Evolutionary conservation across 2,113 vertebrate genomes (phyloP).

Genomic region (Podarcis muralis): DNA sequence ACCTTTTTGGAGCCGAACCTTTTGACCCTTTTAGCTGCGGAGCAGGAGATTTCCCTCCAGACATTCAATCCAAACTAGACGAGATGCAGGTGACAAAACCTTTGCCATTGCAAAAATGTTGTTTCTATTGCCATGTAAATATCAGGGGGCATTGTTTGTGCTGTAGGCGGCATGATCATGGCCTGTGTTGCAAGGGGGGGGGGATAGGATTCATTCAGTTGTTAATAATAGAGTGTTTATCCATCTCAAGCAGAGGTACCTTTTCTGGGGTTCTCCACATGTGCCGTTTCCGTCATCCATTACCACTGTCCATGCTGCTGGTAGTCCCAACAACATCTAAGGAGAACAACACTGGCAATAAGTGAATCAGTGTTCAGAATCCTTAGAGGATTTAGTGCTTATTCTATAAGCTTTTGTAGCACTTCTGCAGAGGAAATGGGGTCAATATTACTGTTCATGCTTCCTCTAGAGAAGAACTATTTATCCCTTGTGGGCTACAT

Average conservation of each 20-base stretch:
- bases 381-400: background rate
- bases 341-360: no score
- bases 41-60: constrained; percentile 92
- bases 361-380: background rate
- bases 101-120: background rate
- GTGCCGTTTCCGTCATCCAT: no score
- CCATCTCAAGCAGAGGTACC: background rate
- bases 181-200: background rate
- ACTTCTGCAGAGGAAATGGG: background rate
- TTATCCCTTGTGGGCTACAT: background rate
- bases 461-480: background rate
- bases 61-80: constrained; percentile 96
- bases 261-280: no score
- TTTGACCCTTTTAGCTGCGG: constrained; percentile 98
- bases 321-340: background rate
- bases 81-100: constrained; percentile 95
- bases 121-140: background rate
- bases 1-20: constrained; percentile 95
- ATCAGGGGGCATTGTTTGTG: background rate
- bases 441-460: background rate
- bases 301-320: no score
- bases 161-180: background rate
- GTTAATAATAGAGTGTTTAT: background rate
- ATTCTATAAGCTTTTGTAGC: background rate
- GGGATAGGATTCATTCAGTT: background rate